Conservation (phyloP, 64 coral and sea anemone genomes). For the Hydrozoanthus tunicans region DNA sequence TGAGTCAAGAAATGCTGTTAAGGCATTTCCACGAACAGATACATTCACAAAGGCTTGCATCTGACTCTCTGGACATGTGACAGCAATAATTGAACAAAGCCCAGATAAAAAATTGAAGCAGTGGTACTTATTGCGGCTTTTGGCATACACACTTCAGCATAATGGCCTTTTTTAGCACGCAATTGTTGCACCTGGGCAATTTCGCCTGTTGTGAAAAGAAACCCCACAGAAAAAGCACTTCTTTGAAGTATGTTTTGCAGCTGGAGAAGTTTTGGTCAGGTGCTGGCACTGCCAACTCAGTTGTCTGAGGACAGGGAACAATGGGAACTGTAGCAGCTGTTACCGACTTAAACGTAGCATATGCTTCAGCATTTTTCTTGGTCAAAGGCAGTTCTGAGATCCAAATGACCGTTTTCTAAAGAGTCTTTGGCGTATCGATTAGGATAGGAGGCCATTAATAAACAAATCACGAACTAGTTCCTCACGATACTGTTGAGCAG, state of each 20-base stretch:
- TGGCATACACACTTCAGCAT: neutral
- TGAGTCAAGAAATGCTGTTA: neutral
- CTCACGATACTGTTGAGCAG: too few relatives aligned
- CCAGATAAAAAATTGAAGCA: neutral
- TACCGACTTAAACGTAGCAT: too few relatives aligned
- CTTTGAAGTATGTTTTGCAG: slow-evolving; percentile 31
- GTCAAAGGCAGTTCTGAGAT: too few relatives aligned
- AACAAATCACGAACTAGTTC: too few relatives aligned
- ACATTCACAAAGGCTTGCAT: neutral
- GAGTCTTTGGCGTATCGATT: too few relatives aligned
- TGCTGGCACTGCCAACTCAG: neutral
- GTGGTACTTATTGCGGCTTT: slow-evolving; percentile 4
- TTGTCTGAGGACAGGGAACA: neutral
- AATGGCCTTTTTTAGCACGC: neutral
- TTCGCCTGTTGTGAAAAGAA: neutral
- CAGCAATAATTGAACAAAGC: neutral
- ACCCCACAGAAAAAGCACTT: neutral
- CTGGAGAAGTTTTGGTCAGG: neutral
- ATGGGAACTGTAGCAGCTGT: neutral
- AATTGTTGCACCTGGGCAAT: neutral
- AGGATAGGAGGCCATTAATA: too few relatives aligned
- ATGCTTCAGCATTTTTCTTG: too few relatives aligned
- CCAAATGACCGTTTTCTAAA: too few relatives aligned
- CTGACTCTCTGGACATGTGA: neutral
- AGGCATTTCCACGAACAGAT: neutral